A percentile compares a stretch with the other conserved stretches of the same genome.
Conservation (phyloP, 2,113 vertebrate species). For the Varanus komodoensis region DNA sequence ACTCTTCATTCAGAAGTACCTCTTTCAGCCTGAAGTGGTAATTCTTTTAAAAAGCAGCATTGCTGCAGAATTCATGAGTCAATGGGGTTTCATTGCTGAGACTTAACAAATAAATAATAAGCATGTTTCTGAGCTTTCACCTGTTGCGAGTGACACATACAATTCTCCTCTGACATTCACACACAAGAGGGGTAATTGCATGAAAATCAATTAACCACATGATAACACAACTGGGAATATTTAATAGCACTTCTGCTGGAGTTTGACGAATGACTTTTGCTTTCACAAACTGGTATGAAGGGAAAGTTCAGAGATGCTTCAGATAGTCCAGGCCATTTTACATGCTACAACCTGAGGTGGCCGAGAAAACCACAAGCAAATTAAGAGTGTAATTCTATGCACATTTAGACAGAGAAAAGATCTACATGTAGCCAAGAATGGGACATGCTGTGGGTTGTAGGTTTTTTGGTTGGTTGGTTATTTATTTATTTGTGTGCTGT, state of each 20-base stretch:
- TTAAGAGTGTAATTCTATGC: too few relatives aligned
- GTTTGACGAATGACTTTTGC: neutral
- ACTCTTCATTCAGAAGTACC: neutral
- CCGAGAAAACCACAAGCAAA: neutral
- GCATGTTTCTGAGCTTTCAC: neutral
- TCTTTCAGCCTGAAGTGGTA: neutral
- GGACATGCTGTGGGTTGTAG: too few relatives aligned
- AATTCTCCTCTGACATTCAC: neutral
- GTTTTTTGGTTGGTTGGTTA: too few relatives aligned
- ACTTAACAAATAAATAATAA: conserved; percentile 6
- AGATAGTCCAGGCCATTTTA: neutral
- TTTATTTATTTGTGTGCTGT: too few relatives aligned
- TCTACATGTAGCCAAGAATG: too few relatives aligned
- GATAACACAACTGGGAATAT: neutral
- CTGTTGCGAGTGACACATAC: neutral
- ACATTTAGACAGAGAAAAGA: too few relatives aligned
- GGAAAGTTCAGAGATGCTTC: neutral
- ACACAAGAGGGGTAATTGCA: neutral
- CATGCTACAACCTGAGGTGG: neutral
- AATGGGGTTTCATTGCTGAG: neutral
- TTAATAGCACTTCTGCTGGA: neutral
- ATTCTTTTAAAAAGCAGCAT: neutral
- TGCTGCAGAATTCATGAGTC: neutral
- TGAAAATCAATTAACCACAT: neutral
- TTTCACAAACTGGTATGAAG: neutral